phyloP scores from a whole-genome alignment of 2,888 invertebrate species.

The Agrotis ipsilon region DNA sequence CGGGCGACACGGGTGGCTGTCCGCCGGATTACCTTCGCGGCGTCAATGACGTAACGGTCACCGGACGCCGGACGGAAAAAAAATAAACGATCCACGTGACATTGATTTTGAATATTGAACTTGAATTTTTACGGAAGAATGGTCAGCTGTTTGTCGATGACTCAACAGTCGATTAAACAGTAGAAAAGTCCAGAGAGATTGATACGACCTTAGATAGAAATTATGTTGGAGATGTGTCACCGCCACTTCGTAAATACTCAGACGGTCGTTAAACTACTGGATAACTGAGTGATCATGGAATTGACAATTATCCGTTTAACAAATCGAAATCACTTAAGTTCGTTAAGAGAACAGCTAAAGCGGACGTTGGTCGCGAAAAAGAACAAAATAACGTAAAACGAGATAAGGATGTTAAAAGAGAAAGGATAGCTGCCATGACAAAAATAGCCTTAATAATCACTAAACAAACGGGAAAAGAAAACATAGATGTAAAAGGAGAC shows the following conservation, averaged over 20 bases:
- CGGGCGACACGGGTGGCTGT: constrained; percentile 76
- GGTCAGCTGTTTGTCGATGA: constrained; percentile 56
- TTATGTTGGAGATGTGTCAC: constrained; percentile 43
- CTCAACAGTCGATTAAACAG: constrained; percentile 37
- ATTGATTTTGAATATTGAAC: constrained; percentile 81
- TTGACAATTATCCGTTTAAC: constrained; percentile 63
- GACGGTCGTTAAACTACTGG: constrained; percentile 50
- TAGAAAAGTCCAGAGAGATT: constrained; percentile 40
- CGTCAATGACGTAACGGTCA: constrained; percentile 81
- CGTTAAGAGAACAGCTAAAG: constrained; percentile 56
- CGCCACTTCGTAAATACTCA: constrained; percentile 45
- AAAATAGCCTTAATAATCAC: constrained; percentile 40
- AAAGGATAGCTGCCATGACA: constrained; percentile 33
- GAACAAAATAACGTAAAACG: constrained; percentile 27
- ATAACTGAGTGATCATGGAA: constrained; percentile 58
- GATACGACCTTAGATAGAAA: constrained; percentile 43
- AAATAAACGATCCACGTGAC: constrained; percentile 72
- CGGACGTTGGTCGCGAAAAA: constrained; percentile 43
- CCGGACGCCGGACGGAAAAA: constrained; percentile 63
- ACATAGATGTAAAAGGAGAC: constrained; percentile 42
- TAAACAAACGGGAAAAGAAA: constrained; percentile 41
- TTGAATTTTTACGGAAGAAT: constrained; percentile 69
- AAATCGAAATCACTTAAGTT: constrained; percentile 64
- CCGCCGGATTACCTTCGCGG: constrained; percentile 73
- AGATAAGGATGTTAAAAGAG: constrained; percentile 35